These are phyloP conservation scores for Percina caprodes DNA, from an alignment of 2,113 vertebrate genomes.

Conservation along the genomic window DNA sequence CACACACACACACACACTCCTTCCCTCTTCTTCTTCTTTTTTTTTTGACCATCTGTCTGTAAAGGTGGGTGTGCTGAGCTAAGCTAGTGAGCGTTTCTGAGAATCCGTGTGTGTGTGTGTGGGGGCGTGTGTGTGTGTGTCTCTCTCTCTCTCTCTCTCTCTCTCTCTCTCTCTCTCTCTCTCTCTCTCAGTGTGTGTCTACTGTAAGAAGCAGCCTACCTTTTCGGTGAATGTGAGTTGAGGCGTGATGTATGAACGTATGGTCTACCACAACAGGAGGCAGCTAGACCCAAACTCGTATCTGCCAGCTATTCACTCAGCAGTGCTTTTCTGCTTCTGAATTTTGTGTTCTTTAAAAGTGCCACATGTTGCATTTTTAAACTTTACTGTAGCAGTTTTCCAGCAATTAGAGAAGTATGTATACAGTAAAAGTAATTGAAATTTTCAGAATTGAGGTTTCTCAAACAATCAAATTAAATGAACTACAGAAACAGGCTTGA, in stretches of 20 bases:
- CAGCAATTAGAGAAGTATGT: neutral
- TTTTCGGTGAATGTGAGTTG: conserved; percentile 69
- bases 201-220: conserved; percentile 73
- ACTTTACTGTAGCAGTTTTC: neutral
- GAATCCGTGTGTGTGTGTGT: conserved; percentile 45
- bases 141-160: no score
- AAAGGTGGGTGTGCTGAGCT: conserved; percentile 64
- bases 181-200: no score
- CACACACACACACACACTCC: neutral
- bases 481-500: neutral
- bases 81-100: conserved; percentile 73
- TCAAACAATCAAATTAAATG: neutral
- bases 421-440: neutral
- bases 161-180: no score
- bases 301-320: conserved; percentile 1
- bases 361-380: neutral
- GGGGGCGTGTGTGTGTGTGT: neutral
- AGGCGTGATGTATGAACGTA: conserved; percentile 46
- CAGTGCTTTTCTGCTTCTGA: neutral
- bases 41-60: conserved; percentile 64
- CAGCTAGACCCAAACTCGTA: conserved; percentile 3
- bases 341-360: neutral
- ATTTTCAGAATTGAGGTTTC: neutral
- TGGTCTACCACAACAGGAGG: conserved; percentile 59
- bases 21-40: neutral